phyloP scores from a whole-genome alignment of 2,888 invertebrate species.

The Embidobia sp. region DNA sequence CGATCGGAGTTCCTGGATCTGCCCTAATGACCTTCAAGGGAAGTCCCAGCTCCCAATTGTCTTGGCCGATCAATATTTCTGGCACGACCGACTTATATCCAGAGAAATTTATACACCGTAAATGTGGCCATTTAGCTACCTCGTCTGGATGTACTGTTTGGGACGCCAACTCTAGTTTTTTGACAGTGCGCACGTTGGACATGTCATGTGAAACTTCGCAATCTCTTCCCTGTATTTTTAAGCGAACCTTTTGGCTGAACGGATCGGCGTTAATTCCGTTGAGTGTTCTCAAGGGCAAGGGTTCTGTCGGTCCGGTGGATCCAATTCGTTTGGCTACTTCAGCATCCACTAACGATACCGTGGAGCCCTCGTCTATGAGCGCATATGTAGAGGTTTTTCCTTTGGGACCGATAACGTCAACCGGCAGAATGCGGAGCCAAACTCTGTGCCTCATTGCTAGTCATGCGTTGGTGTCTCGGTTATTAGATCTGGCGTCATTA shows the following conservation, averaged over 20 bases:
- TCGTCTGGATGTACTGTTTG: constrained; percentile 11
- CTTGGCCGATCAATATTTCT: constrained; percentile 33
- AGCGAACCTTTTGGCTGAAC: not conserved
- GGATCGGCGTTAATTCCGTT: no score
- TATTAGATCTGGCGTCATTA: not conserved
- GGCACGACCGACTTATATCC: constrained; percentile 9
- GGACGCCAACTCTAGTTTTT: constrained; percentile 9
- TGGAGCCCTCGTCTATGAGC: constrained; percentile 37
- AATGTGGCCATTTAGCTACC: constrained; percentile 14
- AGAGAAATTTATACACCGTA: not conserved
- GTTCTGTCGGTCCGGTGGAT: not conserved
- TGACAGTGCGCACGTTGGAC: constrained; percentile 19
- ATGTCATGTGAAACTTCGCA: not conserved
- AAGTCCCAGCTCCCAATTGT: constrained; percentile 30
- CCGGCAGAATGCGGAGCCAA: constrained; percentile 13
- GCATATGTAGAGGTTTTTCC: constrained; percentile 2
- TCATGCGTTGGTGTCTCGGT: no score
- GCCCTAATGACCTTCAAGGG: not conserved
- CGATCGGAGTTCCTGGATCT: not conserved
- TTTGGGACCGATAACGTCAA: constrained; percentile 10
- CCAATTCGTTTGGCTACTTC: not conserved
- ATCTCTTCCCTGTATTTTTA: not conserved
- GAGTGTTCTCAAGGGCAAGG: no score
- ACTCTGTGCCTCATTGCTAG: not conserved
- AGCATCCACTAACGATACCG: constrained; percentile 15